Conservation (phyloP, 2,888 invertebrate species). For the Anthrax anthrax region DNA sequence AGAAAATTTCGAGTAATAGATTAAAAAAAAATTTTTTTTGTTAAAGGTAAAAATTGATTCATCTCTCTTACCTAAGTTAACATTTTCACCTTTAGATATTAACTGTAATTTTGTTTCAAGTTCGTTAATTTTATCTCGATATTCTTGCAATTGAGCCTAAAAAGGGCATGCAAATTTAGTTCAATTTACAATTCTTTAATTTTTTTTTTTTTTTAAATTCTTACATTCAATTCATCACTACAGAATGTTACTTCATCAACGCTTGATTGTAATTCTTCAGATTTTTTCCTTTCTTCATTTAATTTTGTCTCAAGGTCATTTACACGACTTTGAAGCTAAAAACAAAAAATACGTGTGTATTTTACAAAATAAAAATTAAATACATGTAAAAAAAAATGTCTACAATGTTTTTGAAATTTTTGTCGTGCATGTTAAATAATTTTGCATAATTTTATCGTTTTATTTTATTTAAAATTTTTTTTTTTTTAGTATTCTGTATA, state of each 20-base stretch:
- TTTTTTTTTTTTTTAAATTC: slow-evolving; percentile 11
- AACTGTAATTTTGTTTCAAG: slow-evolving; percentile 17
- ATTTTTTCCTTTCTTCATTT: slow-evolving; percentile 64
- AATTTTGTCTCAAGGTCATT: slow-evolving; percentile 46
- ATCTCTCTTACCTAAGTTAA: too few species aligned
- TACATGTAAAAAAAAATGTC: too few species aligned
- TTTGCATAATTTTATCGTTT: too few species aligned
- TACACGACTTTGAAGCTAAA: slow-evolving; percentile 41
- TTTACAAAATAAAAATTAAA: too few species aligned
- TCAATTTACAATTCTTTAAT: too few species aligned
- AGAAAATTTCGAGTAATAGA: too few species aligned
- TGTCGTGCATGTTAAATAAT: too few species aligned
- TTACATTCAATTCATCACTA: slow-evolving; percentile 78
- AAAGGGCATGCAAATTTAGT: not conserved
- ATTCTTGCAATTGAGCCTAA: slow-evolving; percentile 31
- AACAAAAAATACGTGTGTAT: slow-evolving; percentile 7
- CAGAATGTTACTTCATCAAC: slow-evolving; percentile 84
- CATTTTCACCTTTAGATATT: not conserved
- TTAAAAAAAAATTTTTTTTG: too few species aligned
- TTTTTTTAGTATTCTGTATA: too few species aligned
- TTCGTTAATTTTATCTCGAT: slow-evolving; percentile 29
- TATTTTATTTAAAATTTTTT: too few species aligned
- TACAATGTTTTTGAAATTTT: too few species aligned
- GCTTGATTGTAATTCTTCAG: slow-evolving; percentile 80
- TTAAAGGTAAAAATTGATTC: too few species aligned